A percentile compares a stretch with the other conserved stretches of the same genome.
phyloP scores from a whole-genome alignment of 2,113 vertebrate species.

The Falco punctatus region DNA sequence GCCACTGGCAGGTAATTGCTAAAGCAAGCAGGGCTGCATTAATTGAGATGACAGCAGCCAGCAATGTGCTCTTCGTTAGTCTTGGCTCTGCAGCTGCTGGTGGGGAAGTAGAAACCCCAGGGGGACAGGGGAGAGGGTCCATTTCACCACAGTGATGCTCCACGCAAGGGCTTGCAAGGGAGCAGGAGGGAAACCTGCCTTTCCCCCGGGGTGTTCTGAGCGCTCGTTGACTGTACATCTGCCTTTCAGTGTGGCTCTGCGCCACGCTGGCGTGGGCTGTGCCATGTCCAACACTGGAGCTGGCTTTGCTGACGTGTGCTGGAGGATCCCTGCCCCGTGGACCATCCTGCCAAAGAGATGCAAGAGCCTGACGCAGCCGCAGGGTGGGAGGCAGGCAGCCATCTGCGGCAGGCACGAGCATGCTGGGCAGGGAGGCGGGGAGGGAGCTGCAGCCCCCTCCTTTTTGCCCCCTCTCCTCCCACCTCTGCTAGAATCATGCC shows the following conservation, averaged over 20 bases:
- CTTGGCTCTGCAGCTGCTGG: slow-evolving; percentile 13
- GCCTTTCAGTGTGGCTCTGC: neutral
- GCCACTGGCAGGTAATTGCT: slow-evolving; percentile 53
- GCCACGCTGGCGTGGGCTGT: rapidly evolving
- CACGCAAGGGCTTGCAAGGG: neutral
- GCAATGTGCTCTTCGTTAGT: slow-evolving; percentile 6
- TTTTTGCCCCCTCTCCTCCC: neutral
- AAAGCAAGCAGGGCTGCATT: slow-evolving; percentile 51
- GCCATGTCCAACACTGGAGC: neutral
- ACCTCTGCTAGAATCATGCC: neutral
- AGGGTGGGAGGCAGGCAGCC: slow-evolving; percentile 17
- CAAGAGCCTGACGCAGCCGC: neutral
- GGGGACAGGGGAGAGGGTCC: neutral
- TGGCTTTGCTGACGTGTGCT: neutral
- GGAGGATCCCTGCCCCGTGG: neutral
- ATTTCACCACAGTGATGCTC: neutral
- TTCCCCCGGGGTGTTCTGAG: neutral
- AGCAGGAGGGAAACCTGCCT: neutral
- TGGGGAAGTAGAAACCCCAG: neutral
- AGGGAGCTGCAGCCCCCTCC: neutral
- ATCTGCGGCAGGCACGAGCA: neutral
- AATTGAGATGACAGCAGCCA: slow-evolving; percentile 40
- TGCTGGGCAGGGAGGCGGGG: neutral
- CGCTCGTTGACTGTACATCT: neutral
- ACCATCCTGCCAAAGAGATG: neutral